A percentile compares a stretch with the other conserved stretches of the same genome.
phyloP scores from a whole-genome alignment of 2,113 vertebrate genomes.

The Brachyistius frenatus region DNA sequence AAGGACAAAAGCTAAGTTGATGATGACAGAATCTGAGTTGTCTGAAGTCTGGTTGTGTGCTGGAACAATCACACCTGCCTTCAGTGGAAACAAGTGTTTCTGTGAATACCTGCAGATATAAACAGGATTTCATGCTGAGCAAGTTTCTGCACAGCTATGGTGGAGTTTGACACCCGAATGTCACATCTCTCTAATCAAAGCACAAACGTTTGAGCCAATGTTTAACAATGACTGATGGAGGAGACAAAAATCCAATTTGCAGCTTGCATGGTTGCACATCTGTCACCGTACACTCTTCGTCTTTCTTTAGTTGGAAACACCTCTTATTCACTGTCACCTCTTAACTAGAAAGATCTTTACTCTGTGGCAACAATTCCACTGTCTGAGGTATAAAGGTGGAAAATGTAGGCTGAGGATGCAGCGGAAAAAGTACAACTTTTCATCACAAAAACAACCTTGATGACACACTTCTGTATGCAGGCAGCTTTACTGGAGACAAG shows the following conservation, averaged over 20 bases:
- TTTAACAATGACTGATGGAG: constrained; percentile 28
- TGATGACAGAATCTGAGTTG: neutral
- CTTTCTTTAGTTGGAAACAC: constrained; percentile 1
- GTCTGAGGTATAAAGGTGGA: neutral
- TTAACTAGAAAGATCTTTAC: neutral
- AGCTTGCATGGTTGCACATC: constrained; percentile 9
- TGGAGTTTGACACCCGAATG: neutral
- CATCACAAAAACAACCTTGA: constrained; percentile 9
- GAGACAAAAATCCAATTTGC: constrained; percentile 30
- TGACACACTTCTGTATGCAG: neutral
- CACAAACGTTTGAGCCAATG: neutral
- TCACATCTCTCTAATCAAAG: constrained; percentile 19
- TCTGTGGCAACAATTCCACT: neutral
- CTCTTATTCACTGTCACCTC: constrained; percentile 21
- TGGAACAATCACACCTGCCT: too few species aligned
- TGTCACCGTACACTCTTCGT: constrained; percentile 26
- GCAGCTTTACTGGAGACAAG: too few species aligned
- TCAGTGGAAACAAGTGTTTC: neutral
- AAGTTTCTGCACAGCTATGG: neutral
- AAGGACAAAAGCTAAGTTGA: neutral
- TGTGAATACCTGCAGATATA: neutral
- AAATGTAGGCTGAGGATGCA: constrained; percentile 18
- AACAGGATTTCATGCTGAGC: neutral
- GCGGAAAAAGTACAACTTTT: constrained; percentile 20
- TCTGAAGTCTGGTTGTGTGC: too few species aligned